These are phyloP conservation scores for Smutsia temminckii DNA, from an alignment of 2,797 vertebrate genomes.

Conservation along the genomic window DNA sequence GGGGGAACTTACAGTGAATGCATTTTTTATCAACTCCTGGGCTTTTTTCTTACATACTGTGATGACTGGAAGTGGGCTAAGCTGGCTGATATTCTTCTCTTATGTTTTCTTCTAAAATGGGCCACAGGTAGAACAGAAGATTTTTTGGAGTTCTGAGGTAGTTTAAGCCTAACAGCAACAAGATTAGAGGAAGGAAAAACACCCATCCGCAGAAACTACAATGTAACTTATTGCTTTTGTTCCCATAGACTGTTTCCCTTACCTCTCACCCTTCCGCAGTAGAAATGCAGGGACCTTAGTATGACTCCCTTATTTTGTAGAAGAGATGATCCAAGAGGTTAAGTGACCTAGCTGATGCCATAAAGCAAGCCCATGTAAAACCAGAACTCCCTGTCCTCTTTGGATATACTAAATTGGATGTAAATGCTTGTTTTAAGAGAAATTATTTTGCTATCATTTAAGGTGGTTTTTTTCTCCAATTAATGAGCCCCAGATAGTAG, in stretches of 20 bases:
- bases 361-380: background rate
- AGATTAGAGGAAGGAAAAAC: background rate
- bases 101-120: background rate
- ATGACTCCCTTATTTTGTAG: background rate
- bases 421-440: constrained; percentile 17
- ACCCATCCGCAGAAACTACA: background rate
- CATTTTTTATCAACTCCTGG: background rate
- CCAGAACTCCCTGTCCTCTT: background rate
- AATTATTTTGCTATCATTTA: constrained; percentile 36
- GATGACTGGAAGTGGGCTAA: background rate
- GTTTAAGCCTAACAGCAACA: background rate
- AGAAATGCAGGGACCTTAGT: background rate
- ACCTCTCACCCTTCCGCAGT: too few species aligned
- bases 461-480: constrained; percentile 17
- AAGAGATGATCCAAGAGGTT: background rate
- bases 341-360: background rate
- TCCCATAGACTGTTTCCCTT: background rate
- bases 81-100: background rate
- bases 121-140: background rate
- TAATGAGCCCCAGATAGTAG: background rate
- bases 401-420: background rate
- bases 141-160: background rate
- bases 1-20: background rate
- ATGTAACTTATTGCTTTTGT: background rate
- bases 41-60: constrained; percentile 23